phyloP scores from a whole-genome alignment of 2,113 vertebrate species.

The Lophius piscatorius region DNA sequence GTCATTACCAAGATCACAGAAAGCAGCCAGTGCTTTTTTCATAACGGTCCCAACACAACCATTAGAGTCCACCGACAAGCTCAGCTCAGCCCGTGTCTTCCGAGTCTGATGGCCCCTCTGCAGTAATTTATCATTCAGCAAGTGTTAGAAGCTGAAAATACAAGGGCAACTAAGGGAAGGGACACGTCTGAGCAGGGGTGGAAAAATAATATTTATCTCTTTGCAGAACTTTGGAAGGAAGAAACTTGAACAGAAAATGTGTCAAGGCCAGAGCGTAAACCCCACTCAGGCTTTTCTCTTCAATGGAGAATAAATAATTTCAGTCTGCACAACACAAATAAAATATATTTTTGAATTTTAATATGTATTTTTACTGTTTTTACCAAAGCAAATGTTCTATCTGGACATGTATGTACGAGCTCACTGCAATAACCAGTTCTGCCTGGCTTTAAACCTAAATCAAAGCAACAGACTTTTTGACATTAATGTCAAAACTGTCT shows the following conservation, averaged over 20 bases:
- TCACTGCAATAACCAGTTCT: too few species aligned
- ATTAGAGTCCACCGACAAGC: slow-evolving; percentile 37
- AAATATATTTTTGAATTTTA: too few species aligned
- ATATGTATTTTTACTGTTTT: too few species aligned
- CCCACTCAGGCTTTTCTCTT: too few species aligned
- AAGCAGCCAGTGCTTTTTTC: slow-evolving; percentile 11
- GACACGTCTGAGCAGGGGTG: slow-evolving; percentile 20
- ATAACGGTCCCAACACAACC: slow-evolving; percentile 34
- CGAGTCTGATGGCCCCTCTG: slow-evolving; percentile 42
- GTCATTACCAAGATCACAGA: slow-evolving; percentile 24
- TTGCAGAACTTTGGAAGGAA: slow-evolving; percentile 30
- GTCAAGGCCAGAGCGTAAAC: background rate
- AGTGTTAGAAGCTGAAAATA: slow-evolving; percentile 27
- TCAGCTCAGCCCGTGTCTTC: slow-evolving; percentile 19
- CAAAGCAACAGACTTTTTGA: too few species aligned
- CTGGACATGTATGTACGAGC: too few species aligned
- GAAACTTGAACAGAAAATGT: slow-evolving; percentile 17
- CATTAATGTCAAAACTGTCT: too few species aligned
- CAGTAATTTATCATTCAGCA: slow-evolving; percentile 57
- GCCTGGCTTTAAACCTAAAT: too few species aligned
- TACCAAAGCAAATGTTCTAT: too few species aligned
- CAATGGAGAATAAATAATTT: background rate
- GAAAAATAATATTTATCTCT: slow-evolving; percentile 19
- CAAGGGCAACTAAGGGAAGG: slow-evolving; percentile 36
- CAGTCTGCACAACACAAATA: background rate